These are phyloP conservation scores for Anguilla rostrata DNA, from an alignment of 2,113 vertebrate species.

Conservation along the genomic window DNA sequence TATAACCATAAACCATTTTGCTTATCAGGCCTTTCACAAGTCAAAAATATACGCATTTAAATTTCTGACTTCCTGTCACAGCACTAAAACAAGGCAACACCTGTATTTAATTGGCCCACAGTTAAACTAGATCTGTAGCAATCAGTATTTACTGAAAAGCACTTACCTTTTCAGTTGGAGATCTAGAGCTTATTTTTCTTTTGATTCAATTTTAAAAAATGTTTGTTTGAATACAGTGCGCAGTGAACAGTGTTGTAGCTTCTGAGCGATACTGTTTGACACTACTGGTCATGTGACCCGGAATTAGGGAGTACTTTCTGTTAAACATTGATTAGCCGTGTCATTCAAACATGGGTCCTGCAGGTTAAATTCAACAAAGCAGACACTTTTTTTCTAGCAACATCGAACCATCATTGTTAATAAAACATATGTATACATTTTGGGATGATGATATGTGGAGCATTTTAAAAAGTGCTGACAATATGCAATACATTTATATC, in stretches of 20 bases:
- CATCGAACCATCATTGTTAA: background rate
- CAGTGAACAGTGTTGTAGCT: background rate
- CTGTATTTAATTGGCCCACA: background rate
- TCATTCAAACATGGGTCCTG: conserved; percentile 14
- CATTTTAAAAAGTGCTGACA: background rate
- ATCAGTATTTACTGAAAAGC: background rate
- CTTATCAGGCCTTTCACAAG: background rate
- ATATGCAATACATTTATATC: background rate
- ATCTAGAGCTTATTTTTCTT: background rate
- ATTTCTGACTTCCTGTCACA: background rate
- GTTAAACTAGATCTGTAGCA: background rate
- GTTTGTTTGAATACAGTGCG: background rate
- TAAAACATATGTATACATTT: background rate
- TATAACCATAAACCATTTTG: background rate
- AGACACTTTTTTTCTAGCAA: background rate
- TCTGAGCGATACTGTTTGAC: background rate
- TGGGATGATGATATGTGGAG: background rate
- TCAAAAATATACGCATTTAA: background rate
- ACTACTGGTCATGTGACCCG: background rate
- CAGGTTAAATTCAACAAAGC: background rate
- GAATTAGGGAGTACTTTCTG: background rate
- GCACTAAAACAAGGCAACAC: no score
- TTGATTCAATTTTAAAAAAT: background rate
- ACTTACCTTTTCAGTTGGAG: background rate
- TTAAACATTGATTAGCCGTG: conserved; percentile 15